Evolutionary conservation across 2,888 invertebrate species (phyloP).

Genomic region (Nycteola revayana): DNA sequence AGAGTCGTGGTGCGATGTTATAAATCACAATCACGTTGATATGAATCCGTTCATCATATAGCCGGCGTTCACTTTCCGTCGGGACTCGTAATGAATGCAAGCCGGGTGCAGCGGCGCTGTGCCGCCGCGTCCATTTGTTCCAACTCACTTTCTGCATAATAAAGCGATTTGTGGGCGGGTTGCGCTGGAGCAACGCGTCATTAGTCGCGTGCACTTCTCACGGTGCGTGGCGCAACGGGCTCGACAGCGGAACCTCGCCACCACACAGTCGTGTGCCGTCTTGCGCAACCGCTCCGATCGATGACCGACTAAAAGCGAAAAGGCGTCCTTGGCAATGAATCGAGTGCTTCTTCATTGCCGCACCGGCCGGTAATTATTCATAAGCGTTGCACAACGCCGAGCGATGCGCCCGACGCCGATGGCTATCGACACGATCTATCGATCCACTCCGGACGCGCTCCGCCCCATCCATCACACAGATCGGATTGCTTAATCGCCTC

Average conservation of each 20-base stretch:
- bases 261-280: slow-evolving; percentile 14
- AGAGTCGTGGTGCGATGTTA: slow-evolving; percentile 26
- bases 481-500: slow-evolving; percentile 40
- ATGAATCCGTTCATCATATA: slow-evolving; percentile 39
- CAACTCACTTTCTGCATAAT: slow-evolving; percentile 61
- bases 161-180: slow-evolving; percentile 54
- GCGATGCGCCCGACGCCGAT: slow-evolving; percentile 38
- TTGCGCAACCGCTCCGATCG: slow-evolving; percentile 50
- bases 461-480: slow-evolving; percentile 39
- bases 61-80: slow-evolving; percentile 45
- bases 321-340: slow-evolving; percentile 69
- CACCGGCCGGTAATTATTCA: slow-evolving; percentile 57
- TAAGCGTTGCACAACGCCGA: slow-evolving; percentile 50
- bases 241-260: slow-evolving; percentile 41
- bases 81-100: slow-evolving; percentile 37
- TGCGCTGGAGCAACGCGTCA: slow-evolving; percentile 46
- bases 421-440: slow-evolving; percentile 51
- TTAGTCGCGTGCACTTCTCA: slow-evolving; percentile 44
- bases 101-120: slow-evolving; percentile 29
- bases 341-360: slow-evolving; percentile 53
- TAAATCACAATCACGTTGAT: slow-evolving; percentile 54
- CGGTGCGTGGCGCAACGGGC: slow-evolving; percentile 40
- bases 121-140: slow-evolving; percentile 45
- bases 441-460: slow-evolving; percentile 30
- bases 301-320: slow-evolving; percentile 64